Base-by-base conservation (phyloP, 2,888 invertebrate genomes). In the Catocala nupta region DNA sequence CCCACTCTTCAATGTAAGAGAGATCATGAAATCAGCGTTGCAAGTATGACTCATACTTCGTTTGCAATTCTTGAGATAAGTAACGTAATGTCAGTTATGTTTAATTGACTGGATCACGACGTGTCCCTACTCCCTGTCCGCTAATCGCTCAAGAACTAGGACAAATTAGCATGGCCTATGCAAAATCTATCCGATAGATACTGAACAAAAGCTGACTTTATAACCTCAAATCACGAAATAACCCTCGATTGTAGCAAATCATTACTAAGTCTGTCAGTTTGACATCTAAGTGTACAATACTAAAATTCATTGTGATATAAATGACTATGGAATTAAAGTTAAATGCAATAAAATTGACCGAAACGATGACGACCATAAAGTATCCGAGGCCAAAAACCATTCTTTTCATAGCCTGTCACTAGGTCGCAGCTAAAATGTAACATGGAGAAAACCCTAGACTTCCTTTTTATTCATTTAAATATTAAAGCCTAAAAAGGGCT, bases 41-140 rank as follows among this genome's bases (percentile, higher is more conserved):
- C 51, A 49, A 42, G 9, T 55, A 51, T 65, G 60, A 73, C 33
- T 66, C 70, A 64, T 55, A 50, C 63, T 60, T 12, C 9, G 39
- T 56, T 48, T 48, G 42, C 51, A 56, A 61, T 56, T 34, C 13
- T 25, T 67, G 47, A 47, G 59, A 72, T 70, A 71, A 73, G 77
- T 70, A 56, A 60, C 65, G 45, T 70, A 74, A 76, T 76, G 73
- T 75, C 73, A 71, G 70, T 63, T 71, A 76, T 72, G 74, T 81
- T 76, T 77, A 78, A 76, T 71, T 71, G 71, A 68, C 68, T 59
- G 44, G 69, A 77, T 77, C 79, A 80, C 74, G 81, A 81, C 34
- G 54, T 65, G 54, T 73, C 56, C 57, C 55, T 34, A 43, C 36
- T 66, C 59, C 47, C 60, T 50, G 55, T 52, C 49, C 16, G 16